Conservation (phyloP, 2,888 invertebrate genomes). For the Achlya flavicornis region DNA sequence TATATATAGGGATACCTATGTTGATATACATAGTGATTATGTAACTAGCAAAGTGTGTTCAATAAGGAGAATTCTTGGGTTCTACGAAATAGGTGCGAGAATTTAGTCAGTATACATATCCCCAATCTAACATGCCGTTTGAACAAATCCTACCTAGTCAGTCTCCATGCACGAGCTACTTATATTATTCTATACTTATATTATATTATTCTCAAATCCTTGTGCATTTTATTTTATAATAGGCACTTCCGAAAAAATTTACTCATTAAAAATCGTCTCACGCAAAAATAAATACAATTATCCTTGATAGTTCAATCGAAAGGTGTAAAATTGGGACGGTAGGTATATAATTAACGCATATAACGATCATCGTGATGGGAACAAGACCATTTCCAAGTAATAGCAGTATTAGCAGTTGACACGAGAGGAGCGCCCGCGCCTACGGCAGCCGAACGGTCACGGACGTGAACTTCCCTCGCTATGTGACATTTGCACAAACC, state of each 20-base stretch:
- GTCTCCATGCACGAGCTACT: no score
- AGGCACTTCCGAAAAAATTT: background rate
- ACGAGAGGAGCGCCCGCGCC: constrained; percentile 50
- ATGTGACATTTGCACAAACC: constrained; percentile 51
- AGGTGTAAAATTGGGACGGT: constrained; percentile 10
- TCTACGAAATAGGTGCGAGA: no score
- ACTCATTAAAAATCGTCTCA: constrained; percentile 3
- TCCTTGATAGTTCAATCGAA: constrained; percentile 11
- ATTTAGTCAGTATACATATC: background rate
- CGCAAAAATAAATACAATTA: background rate
- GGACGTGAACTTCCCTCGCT: constrained; percentile 62
- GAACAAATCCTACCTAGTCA: no score
- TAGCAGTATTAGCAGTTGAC: constrained; percentile 37
- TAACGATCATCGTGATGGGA: constrained; percentile 31
- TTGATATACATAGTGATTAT: no score
- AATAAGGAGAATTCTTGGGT: no score
- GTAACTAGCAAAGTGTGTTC: no score
- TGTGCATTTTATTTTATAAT: background rate
- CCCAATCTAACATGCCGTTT: background rate
- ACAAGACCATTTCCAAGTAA: constrained; percentile 47
- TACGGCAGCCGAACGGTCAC: constrained; percentile 49
- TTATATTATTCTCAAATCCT: no score
- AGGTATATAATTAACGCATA: background rate
- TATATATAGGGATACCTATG: no score
- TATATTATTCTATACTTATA: no score